Percentiles rank a stretch among this genome's conserved stretches.
phyloP scores from a whole-genome alignment of 2,113 vertebrate species.

The Colaptes auratus region DNA sequence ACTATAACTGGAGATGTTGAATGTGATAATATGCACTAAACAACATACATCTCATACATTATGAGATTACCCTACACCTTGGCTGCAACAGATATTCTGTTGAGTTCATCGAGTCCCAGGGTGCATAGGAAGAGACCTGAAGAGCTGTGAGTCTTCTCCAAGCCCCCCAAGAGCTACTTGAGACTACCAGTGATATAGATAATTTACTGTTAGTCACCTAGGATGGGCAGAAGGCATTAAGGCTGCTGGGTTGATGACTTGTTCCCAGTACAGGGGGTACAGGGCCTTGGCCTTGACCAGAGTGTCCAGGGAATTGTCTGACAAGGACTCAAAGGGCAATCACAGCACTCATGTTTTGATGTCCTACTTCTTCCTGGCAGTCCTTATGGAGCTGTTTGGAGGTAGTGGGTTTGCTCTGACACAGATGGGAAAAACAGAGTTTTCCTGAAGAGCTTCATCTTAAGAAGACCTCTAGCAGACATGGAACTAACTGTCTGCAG shows the following conservation, averaged over 20 bases:
- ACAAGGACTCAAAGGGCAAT: accelerated
- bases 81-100: neutral
- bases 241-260: neutral
- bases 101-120: neutral
- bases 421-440: neutral
- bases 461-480: neutral
- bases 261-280: neutral
- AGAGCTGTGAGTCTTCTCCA: neutral
- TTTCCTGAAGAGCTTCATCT: neutral
- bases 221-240: neutral
- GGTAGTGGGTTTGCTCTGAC: neutral
- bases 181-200: neutral
- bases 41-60: no score
- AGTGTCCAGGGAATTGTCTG: neutral
- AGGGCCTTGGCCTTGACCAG: neutral
- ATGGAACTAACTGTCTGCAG: neutral
- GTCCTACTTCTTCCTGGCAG: neutral
- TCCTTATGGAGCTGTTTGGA: neutral
- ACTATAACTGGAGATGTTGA: slow-evolving; percentile 45
- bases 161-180: neutral
- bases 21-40: neutral
- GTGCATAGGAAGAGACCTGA: slow-evolving; percentile 2
- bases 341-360: accelerated
- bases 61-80: slow-evolving; percentile 19
- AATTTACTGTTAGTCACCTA: neutral